Percentiles rank a stretch among this genome's conserved stretches.
Conservation (phyloP, 2,888 invertebrate genomes). For the Neocrepidodera transversa region DNA sequence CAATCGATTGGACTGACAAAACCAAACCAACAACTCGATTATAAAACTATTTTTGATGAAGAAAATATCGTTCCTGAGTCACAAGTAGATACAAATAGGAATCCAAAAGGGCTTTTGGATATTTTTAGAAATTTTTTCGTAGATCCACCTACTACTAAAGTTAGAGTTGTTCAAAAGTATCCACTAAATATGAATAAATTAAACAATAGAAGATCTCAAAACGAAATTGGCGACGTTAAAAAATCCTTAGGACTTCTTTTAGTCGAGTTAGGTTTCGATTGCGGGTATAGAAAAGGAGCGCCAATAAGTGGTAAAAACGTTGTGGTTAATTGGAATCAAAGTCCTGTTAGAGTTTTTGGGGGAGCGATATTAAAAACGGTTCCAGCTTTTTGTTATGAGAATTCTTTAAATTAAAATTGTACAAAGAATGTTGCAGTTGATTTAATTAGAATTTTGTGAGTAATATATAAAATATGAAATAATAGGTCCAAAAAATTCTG, state of each 20-base stretch:
- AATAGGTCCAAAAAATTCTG: too few species aligned
- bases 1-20: neutral
- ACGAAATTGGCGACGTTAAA: conserved; percentile 27
- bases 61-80: conserved; percentile 15
- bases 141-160: conserved; percentile 8
- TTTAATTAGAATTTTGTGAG: too few species aligned
- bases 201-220: conserved; percentile 4
- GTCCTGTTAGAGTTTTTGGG: conserved; percentile 72
- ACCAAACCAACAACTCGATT: neutral
- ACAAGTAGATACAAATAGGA: conserved; percentile 11
- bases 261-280: conserved; percentile 61
- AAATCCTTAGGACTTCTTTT: conserved; percentile 60
- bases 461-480: too few species aligned
- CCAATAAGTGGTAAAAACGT: conserved; percentile 60
- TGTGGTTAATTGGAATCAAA: conserved; percentile 71
- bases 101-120: conserved; percentile 26
- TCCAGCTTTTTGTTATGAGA: conserved; percentile 62
- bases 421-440: too few species aligned
- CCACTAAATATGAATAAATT: neutral
- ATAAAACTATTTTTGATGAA: conserved; percentile 10
- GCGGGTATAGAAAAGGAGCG: conserved; percentile 62
- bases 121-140: conserved; percentile 21
- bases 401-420: neutral
- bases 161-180: conserved; percentile 22
- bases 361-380: conserved; percentile 69